These are phyloP conservation scores for Calyptommatus sinebrachiatus DNA, from an alignment of 2,113 vertebrate genomes.

Conservation along the genomic window DNA sequence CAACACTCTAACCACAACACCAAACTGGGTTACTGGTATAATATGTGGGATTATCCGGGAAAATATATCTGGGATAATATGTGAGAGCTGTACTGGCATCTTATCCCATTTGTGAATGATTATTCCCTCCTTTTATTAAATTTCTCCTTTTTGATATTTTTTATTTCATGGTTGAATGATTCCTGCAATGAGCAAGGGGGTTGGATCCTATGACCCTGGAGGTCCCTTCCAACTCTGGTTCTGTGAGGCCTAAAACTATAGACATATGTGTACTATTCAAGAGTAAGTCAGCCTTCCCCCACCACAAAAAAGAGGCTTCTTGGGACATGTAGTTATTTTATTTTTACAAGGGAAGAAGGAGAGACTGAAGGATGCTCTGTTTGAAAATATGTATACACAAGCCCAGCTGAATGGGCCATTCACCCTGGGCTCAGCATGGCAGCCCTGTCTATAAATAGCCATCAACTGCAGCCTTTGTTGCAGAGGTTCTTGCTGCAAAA, in stretches of 20 bases:
- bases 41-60: no score
- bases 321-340: conserved; percentile 25
- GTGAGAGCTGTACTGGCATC: no score
- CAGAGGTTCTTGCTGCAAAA: neutral
- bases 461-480: conserved; percentile 28
- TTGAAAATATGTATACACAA: neutral
- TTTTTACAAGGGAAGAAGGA: conserved; percentile 1
- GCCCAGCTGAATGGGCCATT: conserved; percentile 27
- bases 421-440: conserved; percentile 6
- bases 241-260: neutral
- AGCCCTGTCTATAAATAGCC: conserved; percentile 32
- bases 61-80: no score
- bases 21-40: no score
- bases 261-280: neutral
- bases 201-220: no score
- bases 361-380: conserved; percentile 1
- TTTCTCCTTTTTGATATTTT: no score
- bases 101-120: no score
- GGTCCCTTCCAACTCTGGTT: neutral
- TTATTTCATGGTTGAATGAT: no score
- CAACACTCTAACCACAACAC: no score
- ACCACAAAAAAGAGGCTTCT: neutral
- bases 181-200: neutral
- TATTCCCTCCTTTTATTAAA: no score
- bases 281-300: neutral